Evolutionary conservation across 2,888 invertebrate genomes (phyloP), one percentile per base, ranked within the genome.

Genomic region (Acrocyrtus sp.): DNA sequence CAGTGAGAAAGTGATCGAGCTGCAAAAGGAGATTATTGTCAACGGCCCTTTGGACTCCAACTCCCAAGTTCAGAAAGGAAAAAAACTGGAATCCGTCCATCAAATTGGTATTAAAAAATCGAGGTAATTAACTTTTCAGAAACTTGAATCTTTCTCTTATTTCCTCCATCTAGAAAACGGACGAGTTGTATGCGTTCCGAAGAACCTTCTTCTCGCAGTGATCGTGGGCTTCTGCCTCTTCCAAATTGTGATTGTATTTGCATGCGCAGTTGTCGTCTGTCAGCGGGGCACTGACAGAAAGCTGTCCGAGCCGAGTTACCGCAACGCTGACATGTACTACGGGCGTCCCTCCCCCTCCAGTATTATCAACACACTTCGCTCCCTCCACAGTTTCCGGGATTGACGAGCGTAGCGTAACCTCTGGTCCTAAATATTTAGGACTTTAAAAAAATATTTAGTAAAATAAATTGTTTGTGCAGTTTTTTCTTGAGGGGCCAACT

Each of bases 21-120:
- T 80, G 0, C 76, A 78, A 29, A 76, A 75, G 58, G 80, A 80
- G 53, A 80, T 80, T 34, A 80, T 80, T 27, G 80, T 80, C 1
- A 77, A 41, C 56, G 76, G 76, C 17, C 77, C 78, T n/a, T 47
- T 73, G 39, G 57, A 51, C 12, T 58, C 51, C 12, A 58, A 45
- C 2, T 29, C 57, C 1, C 17, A 27, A 4, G 53, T 47, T 0
- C 58, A 60, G 21, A 54, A 68, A n/a, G 65, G 47, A 3, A 68
- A 50, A 24, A 26, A 45, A 26, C 21, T 58, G 15, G 58, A 67
- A 21, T 50, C 41, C 12, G 51, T 67, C 39, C 67, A 67, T 19
- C 58, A 58, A 58, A 67, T 67, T 19, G 67, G 58, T 57, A 27
- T 21, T 24, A 4, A 8, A 57, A 19, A 17, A n/a, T n/a, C n/a